Base-by-base conservation (phyloP, 92 coral and sea anemone genomes). In the Hydrozoanthus gracilis region DNA sequence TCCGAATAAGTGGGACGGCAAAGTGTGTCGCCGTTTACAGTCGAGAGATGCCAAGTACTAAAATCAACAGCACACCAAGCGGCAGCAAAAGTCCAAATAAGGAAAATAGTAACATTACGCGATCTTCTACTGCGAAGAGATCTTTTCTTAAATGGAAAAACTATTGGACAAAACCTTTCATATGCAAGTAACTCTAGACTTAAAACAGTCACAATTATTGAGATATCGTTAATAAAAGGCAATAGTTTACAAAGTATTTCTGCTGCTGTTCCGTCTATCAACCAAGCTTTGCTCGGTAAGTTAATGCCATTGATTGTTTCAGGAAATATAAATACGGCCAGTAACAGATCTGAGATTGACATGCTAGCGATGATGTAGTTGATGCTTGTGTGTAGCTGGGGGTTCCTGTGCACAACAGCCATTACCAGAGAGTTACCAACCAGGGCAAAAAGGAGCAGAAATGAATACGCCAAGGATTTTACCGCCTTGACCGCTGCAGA, bases 291-390 rank as follows among this genome's bases (percentile, higher is more conserved):
- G n/a, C 0, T 7, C 12, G 20, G 51, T 45, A 2, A 6, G 44
- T 44, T 44, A 44, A 35, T 44, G 5, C 4, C 1, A 3, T 8
- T 71, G 47, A 71, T 71, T 39, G n/a, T 1, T 71, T 0, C 18
- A 9, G 76, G 76, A 44, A 44, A 7, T 9, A 5, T 16, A 12
- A 71, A 71, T 39, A 45, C 10, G 6, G 76, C 11, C 4, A 39
- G 13, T 9, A 71, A 7, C 46, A 71, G 76, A 71, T 71, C 52
- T 44, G 76, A 71, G 6, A 71, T 71, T 44, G 76, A 71, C 76
- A 71, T 71, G 76, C 76, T 71, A 8, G 76, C 76, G 46, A 71
- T 71, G 49, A 71, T 35, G 51, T 71, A 71, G 76, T 71, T 71
- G 6, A 71, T 7, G 76, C 15, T 71, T 3, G 76, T 71, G 76